Base-by-base conservation (phyloP, 2,888 invertebrate genomes). In the Mimas tiliae region DNA sequence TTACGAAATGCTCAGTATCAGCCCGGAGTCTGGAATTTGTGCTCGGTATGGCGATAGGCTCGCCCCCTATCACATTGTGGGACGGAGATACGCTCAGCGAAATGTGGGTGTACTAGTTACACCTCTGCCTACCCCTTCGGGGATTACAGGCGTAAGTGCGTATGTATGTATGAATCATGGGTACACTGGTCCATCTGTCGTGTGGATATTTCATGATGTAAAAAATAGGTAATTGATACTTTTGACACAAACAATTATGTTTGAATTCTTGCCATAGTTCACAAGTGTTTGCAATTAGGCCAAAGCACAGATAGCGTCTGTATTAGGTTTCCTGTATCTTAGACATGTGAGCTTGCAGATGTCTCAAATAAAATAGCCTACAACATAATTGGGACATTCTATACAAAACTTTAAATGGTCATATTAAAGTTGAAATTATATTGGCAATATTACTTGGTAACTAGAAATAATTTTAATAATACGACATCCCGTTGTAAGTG, bases 231-330 rank as follows among this genome's bases (percentile, higher is more conserved):
- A 27, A 27, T 27, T 27, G 4, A 27, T 4, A 27, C 27, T 27
- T 27, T n/a, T n/a, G n/a, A 27, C 27, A 4, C 27, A 27, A 27
- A 27, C 4, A 27, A 27, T 27, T 27, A 34, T 19, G 16, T 58
- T 12, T 38, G 34, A 34, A 53, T 14, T 58, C 58, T 58, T 58
- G 38, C 11, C 12, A 42, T 42, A 42, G 19, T 42, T 58, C 58
- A 58, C 58, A 58, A 58, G 42, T 58, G 58, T 58, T 58, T 58
- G 58, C 42, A 58, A 58, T 58, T 58, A 58, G 58, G 58, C 42
- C 38, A 58, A 42, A 42, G 19, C 58, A 58, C 42, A 58, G 58
- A 58, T 58, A 58, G 42, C 58, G 38, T 42, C 58, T 42, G 38
- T 33, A 19, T 58, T 58, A 58, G 58, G 42, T 42, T 42, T 58